phyloP scores from a whole-genome alignment of 2,113 vertebrate genomes.

The Periophthalmus modestus region DNA sequence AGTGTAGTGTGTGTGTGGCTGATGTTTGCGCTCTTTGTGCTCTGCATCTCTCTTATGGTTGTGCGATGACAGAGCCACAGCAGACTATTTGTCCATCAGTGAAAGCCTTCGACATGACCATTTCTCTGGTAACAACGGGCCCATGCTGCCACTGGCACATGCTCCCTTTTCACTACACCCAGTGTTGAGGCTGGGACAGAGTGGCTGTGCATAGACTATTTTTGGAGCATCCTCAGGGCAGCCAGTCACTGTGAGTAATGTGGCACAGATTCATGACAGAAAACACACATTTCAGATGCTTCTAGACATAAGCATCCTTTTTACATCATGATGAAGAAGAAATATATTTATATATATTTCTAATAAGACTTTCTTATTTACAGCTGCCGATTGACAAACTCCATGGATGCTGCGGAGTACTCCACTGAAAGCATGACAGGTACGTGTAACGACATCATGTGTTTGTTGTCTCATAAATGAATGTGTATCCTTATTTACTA shows the following conservation, averaged over 20 bases:
- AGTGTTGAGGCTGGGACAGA: constrained; percentile 34
- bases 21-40: constrained; percentile 55
- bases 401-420: constrained; percentile 62
- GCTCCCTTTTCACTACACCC: constrained; percentile 18
- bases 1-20: constrained; percentile 31
- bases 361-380: constrained; percentile 26
- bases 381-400: constrained; percentile 76
- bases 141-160: constrained; percentile 64
- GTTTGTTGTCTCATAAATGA: background rate
- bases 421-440: constrained; percentile 75
- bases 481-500: background rate
- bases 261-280: constrained; percentile 34
- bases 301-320: background rate
- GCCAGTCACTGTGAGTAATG: constrained; percentile 65
- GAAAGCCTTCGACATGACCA: constrained; percentile 45
- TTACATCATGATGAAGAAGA: background rate
- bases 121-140: constrained; percentile 49
- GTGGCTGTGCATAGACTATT: constrained; percentile 71
- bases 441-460: constrained; percentile 41
- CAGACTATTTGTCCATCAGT: constrained; percentile 49
- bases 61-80: constrained; percentile 52
- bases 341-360: constrained; percentile 7
- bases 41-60: constrained; percentile 34
- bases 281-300: background rate
- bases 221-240: constrained; percentile 67